Evolutionary conservation across 2,888 invertebrate species (phyloP).

Genomic region (Sabatieria punctata): DNA sequence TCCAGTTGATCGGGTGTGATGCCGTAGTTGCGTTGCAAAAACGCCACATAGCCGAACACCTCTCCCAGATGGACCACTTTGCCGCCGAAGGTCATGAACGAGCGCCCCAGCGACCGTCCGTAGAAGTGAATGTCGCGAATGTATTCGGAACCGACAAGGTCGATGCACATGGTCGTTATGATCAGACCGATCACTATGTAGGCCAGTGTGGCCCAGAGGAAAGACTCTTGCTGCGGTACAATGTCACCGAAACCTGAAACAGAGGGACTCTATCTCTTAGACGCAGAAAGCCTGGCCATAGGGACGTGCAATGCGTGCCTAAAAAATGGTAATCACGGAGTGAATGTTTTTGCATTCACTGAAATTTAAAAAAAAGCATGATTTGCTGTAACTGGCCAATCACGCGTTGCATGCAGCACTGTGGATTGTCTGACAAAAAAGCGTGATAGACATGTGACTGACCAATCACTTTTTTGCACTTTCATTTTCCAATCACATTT

Average conservation of each 20-base stretch:
- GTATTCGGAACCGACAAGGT: slow-evolving; percentile 30
- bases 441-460: no score
- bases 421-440: no score
- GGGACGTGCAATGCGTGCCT: no score
- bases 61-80: slow-evolving; percentile 31
- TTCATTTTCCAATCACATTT: no score
- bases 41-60: slow-evolving; percentile 30
- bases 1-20: slow-evolving; percentile 30
- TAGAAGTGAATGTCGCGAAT: slow-evolving; percentile 32
- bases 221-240: slow-evolving; percentile 28
- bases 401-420: no score
- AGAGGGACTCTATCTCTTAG: no score
- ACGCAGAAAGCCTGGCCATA: no score
- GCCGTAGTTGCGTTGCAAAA: slow-evolving; percentile 30
- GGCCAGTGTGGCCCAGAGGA: slow-evolving; percentile 25
- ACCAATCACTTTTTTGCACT: no score
- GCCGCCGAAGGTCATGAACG: slow-evolving; percentile 30
- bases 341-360: no score
- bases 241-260: slow-evolving; percentile 29
- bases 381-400: no score
- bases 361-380: no score
- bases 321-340: no score
- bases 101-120: slow-evolving; percentile 25
- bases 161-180: slow-evolving; percentile 32
- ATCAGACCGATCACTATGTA: slow-evolving; percentile 30